Evolutionary conservation across 2,113 vertebrate species (phyloP), one percentile per base, ranked within the genome.

Genomic region (Ia io): DNA sequence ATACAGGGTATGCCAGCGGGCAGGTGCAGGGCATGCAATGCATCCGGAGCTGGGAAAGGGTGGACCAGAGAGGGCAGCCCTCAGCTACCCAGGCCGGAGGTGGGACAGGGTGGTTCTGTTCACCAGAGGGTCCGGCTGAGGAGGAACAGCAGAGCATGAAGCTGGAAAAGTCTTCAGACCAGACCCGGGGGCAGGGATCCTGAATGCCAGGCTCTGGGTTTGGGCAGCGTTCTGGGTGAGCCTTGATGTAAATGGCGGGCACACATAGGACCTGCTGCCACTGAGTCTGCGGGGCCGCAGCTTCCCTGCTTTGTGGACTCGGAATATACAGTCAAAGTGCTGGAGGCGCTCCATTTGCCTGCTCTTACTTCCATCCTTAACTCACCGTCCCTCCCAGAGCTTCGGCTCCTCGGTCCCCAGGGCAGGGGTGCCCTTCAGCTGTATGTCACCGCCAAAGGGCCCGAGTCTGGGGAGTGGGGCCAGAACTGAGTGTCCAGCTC

Each of bases 11-110:
- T 12, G 23, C 13, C 12, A 8, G 37, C 9, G 3, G 40, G 44
- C 12, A 5, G 22, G 23, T 59, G 6, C 4, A 30, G 17, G 28
- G 65, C 37, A 4, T 3, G 2, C 2, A 0, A 4, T 17, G 12
- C 42, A 42, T 40, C 40, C 13, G 2, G 71, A 10, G 71, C 71
- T 44, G 30, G 13, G 40, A 71, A 59, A 53, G 23, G 0, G 0
- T 40, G 65, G 35, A 32, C 42, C 30, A 51, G 69, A 71, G 32
- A 23, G 2, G 17, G 6, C 6, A 61, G 4, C 7, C 20, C 44
- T 25, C 44, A 42, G 49, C 51, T 35, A 14, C 80, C 76, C 17
- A 40, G 47, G 78, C n/a, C 1, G 3, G 70, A 18, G 13, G 40
- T 7, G 42, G 28, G 67, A 28, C 42, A 6, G 13, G 18, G 37